Evolutionary conservation across 2,888 invertebrate species (phyloP).

Genomic region (Caenorhabditis panamensis): DNA sequence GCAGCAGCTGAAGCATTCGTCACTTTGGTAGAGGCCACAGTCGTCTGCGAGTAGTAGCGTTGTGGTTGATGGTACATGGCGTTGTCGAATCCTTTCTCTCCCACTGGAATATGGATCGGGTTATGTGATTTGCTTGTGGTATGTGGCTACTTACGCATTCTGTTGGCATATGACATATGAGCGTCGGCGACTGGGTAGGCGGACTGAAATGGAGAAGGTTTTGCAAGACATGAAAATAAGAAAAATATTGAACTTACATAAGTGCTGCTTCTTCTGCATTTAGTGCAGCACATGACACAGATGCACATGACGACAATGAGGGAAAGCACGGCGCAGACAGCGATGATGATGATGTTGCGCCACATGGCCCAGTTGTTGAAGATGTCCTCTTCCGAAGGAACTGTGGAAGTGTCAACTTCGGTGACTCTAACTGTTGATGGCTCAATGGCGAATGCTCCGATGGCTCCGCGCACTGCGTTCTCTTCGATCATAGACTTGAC

Average conservation of each 20-base stretch:
- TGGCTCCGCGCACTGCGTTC: constrained; percentile 68
- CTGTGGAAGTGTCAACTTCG: constrained; percentile 62
- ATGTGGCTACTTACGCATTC: constrained; percentile 66
- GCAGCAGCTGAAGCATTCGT: constrained; percentile 25
- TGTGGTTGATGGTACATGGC: constrained; percentile 67
- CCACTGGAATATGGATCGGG: too few relatives aligned
- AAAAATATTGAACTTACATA: constrained; percentile 62
- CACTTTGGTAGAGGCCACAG: constrained; percentile 64
- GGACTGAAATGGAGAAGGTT: constrained; percentile 49
- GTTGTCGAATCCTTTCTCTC: constrained; percentile 72
- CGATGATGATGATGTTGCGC: constrained; percentile 58
- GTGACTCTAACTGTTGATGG: constrained; percentile 70
- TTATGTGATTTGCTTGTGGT: too few relatives aligned
- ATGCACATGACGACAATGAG: constrained; percentile 51
- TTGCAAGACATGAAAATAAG: neutral
- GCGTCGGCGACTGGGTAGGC: constrained; percentile 69
- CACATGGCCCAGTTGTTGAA: constrained; percentile 52
- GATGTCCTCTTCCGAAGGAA: constrained; percentile 45
- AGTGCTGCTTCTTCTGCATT: constrained; percentile 60
- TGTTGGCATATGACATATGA: constrained; percentile 58
- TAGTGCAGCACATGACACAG: constrained; percentile 59
- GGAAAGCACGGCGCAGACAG: constrained; percentile 50
- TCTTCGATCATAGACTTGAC: constrained; percentile 71
- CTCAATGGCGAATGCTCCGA: constrained; percentile 69
- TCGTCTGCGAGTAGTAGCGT: constrained; percentile 70